These are phyloP conservation scores for Aeoliscus strigatus DNA, from an alignment of 2,797 vertebrate species.

Conservation along the genomic window DNA sequence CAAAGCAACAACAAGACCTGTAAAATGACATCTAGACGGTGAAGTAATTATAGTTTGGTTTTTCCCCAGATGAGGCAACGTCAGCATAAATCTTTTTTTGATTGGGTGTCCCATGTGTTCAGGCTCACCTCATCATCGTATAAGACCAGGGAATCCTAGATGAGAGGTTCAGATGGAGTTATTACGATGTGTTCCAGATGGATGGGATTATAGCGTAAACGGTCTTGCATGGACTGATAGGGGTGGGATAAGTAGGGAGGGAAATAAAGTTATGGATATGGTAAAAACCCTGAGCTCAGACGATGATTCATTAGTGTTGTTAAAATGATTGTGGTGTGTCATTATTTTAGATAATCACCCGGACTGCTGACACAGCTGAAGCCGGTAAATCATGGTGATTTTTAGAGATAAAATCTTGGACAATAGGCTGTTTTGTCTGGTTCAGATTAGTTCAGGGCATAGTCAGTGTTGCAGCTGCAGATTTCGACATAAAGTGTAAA, in stretches of 20 bases:
- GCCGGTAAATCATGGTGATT: constrained; percentile 36
- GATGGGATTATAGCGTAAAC: constrained; percentile 23
- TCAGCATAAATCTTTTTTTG: constrained; percentile 28
- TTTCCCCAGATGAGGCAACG: constrained; percentile 26
- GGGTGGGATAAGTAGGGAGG: constrained; percentile 2
- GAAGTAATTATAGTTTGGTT: background rate
- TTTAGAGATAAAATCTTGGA: constrained; percentile 41
- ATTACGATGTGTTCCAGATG: constrained; percentile 38
- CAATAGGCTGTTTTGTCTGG: constrained; percentile 42
- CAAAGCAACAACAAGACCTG: too few species aligned
- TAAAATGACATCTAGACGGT: background rate
- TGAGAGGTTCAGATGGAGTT: constrained; percentile 29
- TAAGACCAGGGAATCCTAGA: constrained; percentile 11
- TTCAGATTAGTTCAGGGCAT: constrained; percentile 10
- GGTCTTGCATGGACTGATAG: constrained; percentile 16
- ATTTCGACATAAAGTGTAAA: background rate
- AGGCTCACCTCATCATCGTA: constrained; percentile 29
- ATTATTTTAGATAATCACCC: constrained; percentile 54
- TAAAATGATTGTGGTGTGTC: constrained; percentile 44
- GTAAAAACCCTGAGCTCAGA: constrained; percentile 31
- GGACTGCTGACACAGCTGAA: constrained; percentile 61
- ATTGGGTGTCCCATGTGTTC: constrained; percentile 41
- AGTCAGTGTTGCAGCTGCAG: constrained; percentile 2
- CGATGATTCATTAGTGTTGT: constrained; percentile 44
- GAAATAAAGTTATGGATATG: constrained; percentile 23